Percentiles rank a stretch among this genome's conserved stretches.
phyloP scores from a whole-genome alignment of 2,888 invertebrate species.

The Syrphus vitripennis region DNA sequence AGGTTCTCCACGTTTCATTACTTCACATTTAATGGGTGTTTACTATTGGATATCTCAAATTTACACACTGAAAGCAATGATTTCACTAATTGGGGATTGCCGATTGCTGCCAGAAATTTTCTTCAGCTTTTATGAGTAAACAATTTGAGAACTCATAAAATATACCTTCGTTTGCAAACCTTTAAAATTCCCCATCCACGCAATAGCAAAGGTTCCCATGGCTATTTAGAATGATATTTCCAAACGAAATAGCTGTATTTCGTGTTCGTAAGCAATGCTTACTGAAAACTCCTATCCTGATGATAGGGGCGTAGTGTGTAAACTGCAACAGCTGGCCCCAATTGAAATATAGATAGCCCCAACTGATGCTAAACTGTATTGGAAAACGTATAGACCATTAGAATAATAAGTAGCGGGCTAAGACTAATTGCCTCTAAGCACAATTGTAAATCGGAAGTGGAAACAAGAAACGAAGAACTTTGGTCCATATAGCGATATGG shows the following conservation, averaged over 20 bases:
- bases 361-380: neutral
- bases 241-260: neutral
- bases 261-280: neutral
- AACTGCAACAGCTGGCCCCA: neutral
- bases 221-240: neutral
- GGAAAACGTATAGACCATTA: neutral
- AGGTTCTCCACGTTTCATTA: neutral
- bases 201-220: neutral
- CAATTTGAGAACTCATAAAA: neutral
- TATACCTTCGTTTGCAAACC: neutral
- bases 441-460: neutral
- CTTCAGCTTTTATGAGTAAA: neutral
- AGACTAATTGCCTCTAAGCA: constrained; percentile 1
- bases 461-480: neutral
- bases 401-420: neutral
- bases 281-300: neutral
- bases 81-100: neutral
- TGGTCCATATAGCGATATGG: neutral
- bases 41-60: neutral
- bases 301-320: neutral
- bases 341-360: neutral
- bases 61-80: neutral
- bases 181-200: neutral
- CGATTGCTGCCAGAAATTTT: neutral
- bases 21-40: neutral